These are phyloP conservation scores for Clarias macrocephalus DNA, from an alignment of 2,113 vertebrate species.

Conservation along the genomic window DNA sequence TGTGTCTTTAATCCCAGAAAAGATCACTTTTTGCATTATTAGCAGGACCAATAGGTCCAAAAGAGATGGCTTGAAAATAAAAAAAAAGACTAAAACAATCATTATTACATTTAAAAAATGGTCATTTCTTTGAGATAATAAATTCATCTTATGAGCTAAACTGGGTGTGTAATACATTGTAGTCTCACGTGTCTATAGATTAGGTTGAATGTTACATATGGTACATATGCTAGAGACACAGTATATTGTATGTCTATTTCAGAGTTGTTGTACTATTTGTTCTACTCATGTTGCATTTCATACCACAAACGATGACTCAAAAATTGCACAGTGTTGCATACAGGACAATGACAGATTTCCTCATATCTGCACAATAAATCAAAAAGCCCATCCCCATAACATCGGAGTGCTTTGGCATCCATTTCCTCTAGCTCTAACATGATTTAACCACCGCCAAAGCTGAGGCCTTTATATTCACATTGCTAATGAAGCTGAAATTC, in stretches of 20 bases:
- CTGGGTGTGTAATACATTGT: not conserved
- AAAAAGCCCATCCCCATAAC: not conserved
- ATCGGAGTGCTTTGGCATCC: not conserved
- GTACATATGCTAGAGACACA: not conserved
- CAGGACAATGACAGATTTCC: not conserved
- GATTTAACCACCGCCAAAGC: not conserved
- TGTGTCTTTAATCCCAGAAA: not conserved
- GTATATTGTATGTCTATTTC: not conserved
- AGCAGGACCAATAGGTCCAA: not conserved
- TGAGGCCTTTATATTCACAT: not conserved
- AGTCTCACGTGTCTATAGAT: not conserved
- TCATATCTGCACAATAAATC: not conserved
- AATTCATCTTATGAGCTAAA: not conserved
- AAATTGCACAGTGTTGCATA: not conserved
- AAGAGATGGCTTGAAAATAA: not conserved
- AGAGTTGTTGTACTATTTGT: not conserved
- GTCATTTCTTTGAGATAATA: not conserved
- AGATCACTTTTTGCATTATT: not conserved
- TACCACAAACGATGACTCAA: not conserved
- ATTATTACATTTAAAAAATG: not conserved
- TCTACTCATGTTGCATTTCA: not conserved
- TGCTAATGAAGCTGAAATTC: constrained; percentile 7
- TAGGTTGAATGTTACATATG: too few species aligned
- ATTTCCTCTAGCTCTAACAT: not conserved
- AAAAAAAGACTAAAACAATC: not conserved